Conservation (phyloP, 2,113 vertebrate species). For the Pelecanoides urinatrix region DNA sequence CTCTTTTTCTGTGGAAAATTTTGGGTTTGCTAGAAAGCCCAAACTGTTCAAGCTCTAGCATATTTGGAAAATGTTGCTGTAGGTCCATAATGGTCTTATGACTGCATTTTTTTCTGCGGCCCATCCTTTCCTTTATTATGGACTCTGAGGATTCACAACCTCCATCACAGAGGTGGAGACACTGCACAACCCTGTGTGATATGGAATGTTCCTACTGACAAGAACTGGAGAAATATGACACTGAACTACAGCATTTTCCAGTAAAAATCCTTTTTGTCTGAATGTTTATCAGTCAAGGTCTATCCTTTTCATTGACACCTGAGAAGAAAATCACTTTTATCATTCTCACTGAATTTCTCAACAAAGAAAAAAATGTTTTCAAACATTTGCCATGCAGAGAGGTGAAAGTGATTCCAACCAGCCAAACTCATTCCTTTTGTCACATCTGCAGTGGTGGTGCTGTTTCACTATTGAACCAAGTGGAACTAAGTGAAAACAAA, state of each 20-base stretch:
- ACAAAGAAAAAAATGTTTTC: not conserved
- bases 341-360: not conserved
- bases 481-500: not conserved
- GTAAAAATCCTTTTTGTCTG: not conserved
- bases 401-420: not conserved
- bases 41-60: not conserved
- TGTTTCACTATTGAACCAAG: not conserved
- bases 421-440: not conserved
- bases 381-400: not conserved
- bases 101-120: not conserved
- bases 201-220: not conserved
- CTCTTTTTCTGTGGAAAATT: not conserved
- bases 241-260: not conserved
- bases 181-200: not conserved
- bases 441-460: not conserved
- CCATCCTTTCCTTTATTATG: not conserved
- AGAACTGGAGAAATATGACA: not conserved
- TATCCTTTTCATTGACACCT: not conserved
- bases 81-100: not conserved
- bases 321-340: not conserved
- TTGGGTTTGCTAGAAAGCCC: not conserved
- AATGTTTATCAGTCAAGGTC: not conserved
- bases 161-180: not conserved
- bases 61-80: not conserved
- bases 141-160: not conserved